Percentiles rank a stretch among this genome's conserved stretches.
Evolutionary conservation across 1,140 invertebrate genomes (phyloP).

Genomic region (Coenobita brevimanus): DNA sequence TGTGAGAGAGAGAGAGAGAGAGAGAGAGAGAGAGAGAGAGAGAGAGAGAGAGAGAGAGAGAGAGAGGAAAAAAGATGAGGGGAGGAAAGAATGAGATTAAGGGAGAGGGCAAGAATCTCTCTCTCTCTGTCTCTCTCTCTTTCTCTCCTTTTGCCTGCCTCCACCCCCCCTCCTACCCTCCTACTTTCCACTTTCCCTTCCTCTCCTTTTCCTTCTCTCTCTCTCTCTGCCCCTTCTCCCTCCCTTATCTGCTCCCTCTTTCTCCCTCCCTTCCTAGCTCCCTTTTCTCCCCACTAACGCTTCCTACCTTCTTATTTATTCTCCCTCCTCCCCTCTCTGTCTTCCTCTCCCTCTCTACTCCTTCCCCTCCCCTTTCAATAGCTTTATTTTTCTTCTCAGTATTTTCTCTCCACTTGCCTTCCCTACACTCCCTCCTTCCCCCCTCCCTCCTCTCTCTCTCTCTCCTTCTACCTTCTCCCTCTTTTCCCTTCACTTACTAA

Average conservation of each 20-base stretch:
- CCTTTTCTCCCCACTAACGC: background rate
- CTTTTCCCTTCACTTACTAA: too few species aligned
- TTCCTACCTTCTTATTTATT: background rate
- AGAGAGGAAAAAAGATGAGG: background rate
- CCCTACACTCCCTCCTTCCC: too few species aligned
- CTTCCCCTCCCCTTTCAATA: background rate
- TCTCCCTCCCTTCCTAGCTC: background rate
- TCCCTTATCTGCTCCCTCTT: background rate
- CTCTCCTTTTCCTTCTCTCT: background rate
- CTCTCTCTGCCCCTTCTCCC: background rate
- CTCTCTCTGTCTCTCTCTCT: background rate
- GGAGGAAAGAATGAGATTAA: background rate
- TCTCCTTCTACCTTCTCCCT: too few species aligned
- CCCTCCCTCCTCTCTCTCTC: too few species aligned
- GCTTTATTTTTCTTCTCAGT: too few species aligned
- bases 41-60: background rate
- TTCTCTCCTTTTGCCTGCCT: background rate
- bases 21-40: too few species aligned
- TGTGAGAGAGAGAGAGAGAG: background rate
- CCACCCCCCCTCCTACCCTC: background rate
- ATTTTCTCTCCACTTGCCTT: too few species aligned
- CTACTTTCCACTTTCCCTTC: too few species aligned
- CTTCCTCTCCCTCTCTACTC: background rate
- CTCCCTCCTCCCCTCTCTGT: background rate
- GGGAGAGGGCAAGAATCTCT: too few species aligned